Percentiles rank a stretch among this genome's conserved stretches.
Evolutionary conservation across 2,113 vertebrate species (phyloP).

Genomic region (Psittacula cyanocephala): DNA sequence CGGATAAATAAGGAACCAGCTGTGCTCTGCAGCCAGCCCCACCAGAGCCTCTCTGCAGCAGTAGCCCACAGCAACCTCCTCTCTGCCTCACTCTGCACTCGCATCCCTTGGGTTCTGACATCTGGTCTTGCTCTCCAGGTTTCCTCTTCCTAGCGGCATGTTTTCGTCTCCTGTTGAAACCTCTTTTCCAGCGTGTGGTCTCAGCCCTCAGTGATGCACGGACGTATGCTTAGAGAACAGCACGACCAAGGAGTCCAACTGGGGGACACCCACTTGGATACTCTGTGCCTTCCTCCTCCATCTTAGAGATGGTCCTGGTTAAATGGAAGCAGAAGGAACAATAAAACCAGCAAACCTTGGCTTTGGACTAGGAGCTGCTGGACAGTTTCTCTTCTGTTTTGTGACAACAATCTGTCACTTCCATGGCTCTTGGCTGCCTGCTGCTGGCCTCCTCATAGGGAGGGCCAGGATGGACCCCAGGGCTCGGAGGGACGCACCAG

Average conservation of each 20-base stretch:
- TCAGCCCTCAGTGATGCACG: not conserved
- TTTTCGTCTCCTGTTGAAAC: not conserved
- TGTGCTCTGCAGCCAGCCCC: not conserved
- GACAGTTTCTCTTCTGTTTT: conserved; percentile 16
- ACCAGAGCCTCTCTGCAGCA: not conserved
- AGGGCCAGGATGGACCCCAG: not conserved
- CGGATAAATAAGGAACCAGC: conserved; percentile 26
- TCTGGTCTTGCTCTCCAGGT: not conserved
- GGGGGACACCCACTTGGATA: not conserved
- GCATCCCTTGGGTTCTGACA: not conserved
- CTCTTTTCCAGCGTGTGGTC: conserved; percentile 1
- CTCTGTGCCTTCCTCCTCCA: not conserved
- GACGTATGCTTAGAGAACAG: not conserved
- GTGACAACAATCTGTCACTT: not conserved
- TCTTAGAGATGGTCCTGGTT: not conserved
- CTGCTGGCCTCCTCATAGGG: not conserved
- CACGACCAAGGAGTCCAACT: not conserved
- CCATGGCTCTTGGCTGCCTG: not conserved
- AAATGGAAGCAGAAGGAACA: conserved; percentile 13
- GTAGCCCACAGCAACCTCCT: not conserved
- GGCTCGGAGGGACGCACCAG: not conserved
- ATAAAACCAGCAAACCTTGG: not conserved
- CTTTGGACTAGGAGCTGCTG: not conserved
- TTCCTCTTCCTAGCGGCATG: not conserved
- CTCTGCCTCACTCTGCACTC: not conserved